These are phyloP conservation scores for Leptinotarsa defecta DNA, from an alignment of 1,140 invertebrate species.

Conservation along the genomic window DNA sequence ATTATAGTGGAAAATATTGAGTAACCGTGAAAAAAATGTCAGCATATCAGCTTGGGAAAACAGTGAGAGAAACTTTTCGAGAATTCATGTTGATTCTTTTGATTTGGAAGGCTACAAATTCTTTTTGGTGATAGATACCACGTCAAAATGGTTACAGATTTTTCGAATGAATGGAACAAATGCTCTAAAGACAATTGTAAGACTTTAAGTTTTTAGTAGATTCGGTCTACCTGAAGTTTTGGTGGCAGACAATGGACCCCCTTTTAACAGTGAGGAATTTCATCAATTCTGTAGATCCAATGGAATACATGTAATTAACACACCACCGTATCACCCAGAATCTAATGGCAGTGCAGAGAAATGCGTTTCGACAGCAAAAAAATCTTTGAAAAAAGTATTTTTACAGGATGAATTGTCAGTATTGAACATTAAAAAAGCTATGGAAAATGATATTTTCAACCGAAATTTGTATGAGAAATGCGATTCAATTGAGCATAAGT, in stretches of 20 bases:
- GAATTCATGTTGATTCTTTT: constrained; percentile 12
- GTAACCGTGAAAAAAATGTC: no score
- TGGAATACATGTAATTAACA: constrained; percentile 1
- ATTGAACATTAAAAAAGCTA: background rate
- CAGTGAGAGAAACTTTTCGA: constrained; percentile 14
- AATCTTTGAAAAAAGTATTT: background rate
- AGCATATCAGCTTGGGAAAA: background rate
- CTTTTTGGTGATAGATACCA: no score
- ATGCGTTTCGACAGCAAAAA: constrained; percentile 28
- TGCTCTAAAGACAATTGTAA: constrained; percentile 27
- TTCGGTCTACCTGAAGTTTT: constrained; percentile 32
- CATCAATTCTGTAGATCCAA: constrained; percentile 30
- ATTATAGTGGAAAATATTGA: no score
- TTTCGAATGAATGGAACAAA: constrained; percentile 41
- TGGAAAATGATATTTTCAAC: no score
- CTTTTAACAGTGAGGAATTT: constrained; percentile 27
- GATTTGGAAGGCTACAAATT: no score
- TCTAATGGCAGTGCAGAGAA: constrained; percentile 15
- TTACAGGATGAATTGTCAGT: constrained; percentile 18
- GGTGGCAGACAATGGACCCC: constrained; percentile 38
- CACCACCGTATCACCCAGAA: no score
- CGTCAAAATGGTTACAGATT: constrained; percentile 16
- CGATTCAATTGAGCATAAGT: constrained; percentile 5
- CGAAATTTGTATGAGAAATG: no score
- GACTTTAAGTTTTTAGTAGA: constrained; percentile 38